Base-by-base conservation (phyloP, 1,140 invertebrate species). In the Cherax destructor region DNA sequence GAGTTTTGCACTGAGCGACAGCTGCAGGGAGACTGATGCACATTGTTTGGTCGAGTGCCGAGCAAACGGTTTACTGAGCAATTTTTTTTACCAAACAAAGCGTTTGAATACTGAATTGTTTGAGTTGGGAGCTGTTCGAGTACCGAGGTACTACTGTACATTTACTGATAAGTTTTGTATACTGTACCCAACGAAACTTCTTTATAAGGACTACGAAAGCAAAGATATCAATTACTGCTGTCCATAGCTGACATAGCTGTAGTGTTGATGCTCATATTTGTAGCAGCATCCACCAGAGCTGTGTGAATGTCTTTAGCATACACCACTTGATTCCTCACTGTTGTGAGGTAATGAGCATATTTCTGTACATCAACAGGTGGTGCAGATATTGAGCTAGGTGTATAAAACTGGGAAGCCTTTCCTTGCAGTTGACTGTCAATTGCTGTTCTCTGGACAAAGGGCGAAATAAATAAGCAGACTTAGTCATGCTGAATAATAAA, bases 271-370 rank as follows among this genome's bases (percentile, higher is more conserved):
- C 69, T 86, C 18, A 84, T 72, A 69, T 59, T 91, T 9, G 88
- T 83, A 10, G 88, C 88, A 83, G 88, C 88, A 85, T 91, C 88
- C n/a, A 85, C 88, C n/a, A 91, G 88, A 11, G 88, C 88, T 13
- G 81, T 91, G 16, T 91, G 88, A 24, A 91, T 91, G 59, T 91
- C 88, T 81, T 91, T 91, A 41, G 88, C 88, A 69, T 77, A 91
- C 76, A 91, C 88, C 30, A 91, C 88, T 65, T 91, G 88, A 65
- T 91, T 91, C 61, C 83, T 77, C 24, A 91, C 88, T 49, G 88
- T 91, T 16, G 74, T 49, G 24, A 91, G 88, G 56, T 91, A 91
- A 47, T 91, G 88, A 9, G 74, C 56, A 69, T 91, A 91, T 79
- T 91, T 91, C 21, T 85, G 81, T 7, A 91, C 88, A 47, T 91